phyloP scores from a whole-genome alignment of 2,113 vertebrate species.

The Puffinus mauretanicus region DNA sequence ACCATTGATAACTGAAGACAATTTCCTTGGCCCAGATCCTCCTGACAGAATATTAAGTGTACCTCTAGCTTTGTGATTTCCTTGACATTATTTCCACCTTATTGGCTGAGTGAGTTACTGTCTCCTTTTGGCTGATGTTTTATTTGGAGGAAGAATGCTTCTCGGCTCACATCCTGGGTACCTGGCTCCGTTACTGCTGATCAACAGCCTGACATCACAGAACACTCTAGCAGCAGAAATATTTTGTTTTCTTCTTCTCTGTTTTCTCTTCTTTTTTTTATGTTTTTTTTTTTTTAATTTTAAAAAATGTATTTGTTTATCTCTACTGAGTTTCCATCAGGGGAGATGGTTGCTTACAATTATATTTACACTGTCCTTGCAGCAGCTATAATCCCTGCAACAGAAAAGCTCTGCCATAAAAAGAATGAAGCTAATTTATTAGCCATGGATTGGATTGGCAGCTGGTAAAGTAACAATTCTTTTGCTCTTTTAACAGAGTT shows the following conservation, averaged over 20 bases:
- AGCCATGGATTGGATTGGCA: conserved; percentile 11
- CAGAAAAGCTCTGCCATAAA: neutral
- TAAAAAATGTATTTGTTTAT: neutral
- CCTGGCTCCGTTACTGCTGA: neutral
- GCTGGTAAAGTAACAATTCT: neutral
- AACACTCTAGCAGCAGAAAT: neutral
- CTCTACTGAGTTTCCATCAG: neutral
- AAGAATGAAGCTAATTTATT: neutral
- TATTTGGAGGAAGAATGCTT: neutral
- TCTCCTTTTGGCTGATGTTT: neutral
- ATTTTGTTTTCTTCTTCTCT: neutral
- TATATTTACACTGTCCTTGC: neutral
- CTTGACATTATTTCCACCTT: neutral
- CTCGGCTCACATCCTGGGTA: neutral
- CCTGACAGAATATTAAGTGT: neutral
- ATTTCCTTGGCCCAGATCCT: neutral
- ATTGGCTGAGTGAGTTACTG: neutral
- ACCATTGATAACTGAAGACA: neutral
- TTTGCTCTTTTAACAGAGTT: neutral
- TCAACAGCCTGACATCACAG: neutral
- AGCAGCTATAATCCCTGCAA: neutral
- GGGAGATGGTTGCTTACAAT: neutral
- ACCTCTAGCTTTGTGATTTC: neutral
- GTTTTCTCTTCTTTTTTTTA: neutral
- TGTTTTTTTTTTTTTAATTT: neutral